Evolutionary conservation across 1,140 invertebrate species (phyloP).

Genomic region (Eufriesea mexicana): DNA sequence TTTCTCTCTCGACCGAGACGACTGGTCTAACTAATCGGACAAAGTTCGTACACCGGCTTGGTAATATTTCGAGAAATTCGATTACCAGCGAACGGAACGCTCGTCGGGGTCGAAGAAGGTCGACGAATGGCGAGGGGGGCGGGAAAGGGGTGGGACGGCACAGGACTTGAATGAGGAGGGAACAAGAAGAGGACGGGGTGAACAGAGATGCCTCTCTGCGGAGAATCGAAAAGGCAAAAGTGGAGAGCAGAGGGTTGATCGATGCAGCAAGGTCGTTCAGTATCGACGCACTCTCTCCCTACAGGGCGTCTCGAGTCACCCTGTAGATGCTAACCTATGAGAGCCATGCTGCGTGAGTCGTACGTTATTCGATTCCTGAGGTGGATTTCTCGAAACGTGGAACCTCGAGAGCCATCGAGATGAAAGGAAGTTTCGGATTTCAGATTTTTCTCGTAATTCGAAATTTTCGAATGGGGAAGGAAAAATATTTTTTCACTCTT

Average conservation of each 20-base stretch:
- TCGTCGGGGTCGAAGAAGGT: neutral
- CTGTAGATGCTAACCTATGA: neutral
- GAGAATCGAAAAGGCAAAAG: conserved; percentile 55
- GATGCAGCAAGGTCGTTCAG: conserved; percentile 69
- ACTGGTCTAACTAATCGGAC: neutral
- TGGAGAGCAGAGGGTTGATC: conserved; percentile 58
- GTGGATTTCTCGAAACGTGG: too few relatives aligned
- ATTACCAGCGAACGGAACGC: neutral
- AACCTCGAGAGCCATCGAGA: too few relatives aligned
- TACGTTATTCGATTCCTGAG: too few relatives aligned
- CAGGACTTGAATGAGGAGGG: neutral
- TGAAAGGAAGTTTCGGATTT: too few relatives aligned
- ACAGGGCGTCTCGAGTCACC: conserved; percentile 32
- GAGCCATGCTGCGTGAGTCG: too few relatives aligned
- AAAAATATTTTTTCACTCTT: too few relatives aligned
- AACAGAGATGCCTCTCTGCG: conserved; percentile 49
- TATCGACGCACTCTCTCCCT: conserved; percentile 62
- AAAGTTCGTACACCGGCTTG: neutral
- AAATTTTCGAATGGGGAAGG: too few relatives aligned
- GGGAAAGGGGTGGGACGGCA: neutral
- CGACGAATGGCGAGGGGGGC: neutral
- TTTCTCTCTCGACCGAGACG: too few relatives aligned
- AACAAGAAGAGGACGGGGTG: conserved; percentile 5
- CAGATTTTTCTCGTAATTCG: too few relatives aligned
- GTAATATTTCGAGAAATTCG: conserved; percentile 2